These are phyloP conservation scores for Caenorhabditis uteleia DNA, from an alignment of 2,888 invertebrate species.

Conservation along the genomic window DNA sequence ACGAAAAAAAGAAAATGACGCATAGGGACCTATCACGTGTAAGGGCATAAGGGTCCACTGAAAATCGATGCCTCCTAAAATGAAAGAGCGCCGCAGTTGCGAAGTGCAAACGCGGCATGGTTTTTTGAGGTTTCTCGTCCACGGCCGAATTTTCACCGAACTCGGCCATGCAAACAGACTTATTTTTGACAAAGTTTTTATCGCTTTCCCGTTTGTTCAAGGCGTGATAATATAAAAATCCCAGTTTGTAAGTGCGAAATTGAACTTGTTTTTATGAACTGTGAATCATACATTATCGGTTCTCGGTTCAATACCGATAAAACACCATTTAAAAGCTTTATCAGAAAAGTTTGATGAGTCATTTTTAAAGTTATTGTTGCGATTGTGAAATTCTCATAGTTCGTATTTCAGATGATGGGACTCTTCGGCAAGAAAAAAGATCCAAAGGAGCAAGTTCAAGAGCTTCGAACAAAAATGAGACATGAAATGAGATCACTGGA, in stretches of 20 bases:
- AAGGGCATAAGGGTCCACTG: no score
- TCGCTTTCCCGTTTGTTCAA: no score
- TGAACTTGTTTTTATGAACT: no score
- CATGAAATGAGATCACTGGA: slow-evolving; percentile 80
- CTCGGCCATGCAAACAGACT: slow-evolving; percentile 20
- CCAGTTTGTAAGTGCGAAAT: no score
- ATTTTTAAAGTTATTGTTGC: neutral
- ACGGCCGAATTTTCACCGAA: neutral
- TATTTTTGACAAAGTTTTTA: no score
- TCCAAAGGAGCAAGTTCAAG: slow-evolving; percentile 78
- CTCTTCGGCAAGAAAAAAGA: slow-evolving; percentile 69
- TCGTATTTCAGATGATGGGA: slow-evolving; percentile 66
- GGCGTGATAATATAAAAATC: no score
- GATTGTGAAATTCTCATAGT: no score
- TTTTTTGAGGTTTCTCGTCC: slow-evolving; percentile 12
- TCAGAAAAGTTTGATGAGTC: slow-evolving; percentile 3
- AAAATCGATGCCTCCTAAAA: slow-evolving; percentile 27
- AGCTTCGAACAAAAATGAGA: slow-evolving; percentile 91
- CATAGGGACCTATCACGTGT: no score
- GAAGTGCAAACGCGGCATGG: slow-evolving; percentile 11
- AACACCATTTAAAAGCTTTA: no score
- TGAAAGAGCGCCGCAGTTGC: slow-evolving; percentile 3
- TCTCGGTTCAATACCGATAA: no score
- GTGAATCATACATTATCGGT: no score
- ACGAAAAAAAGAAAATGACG: neutral